Conservation (phyloP, 2,888 invertebrate genomes). For the Caenorhabditis macrosperma region DNA sequence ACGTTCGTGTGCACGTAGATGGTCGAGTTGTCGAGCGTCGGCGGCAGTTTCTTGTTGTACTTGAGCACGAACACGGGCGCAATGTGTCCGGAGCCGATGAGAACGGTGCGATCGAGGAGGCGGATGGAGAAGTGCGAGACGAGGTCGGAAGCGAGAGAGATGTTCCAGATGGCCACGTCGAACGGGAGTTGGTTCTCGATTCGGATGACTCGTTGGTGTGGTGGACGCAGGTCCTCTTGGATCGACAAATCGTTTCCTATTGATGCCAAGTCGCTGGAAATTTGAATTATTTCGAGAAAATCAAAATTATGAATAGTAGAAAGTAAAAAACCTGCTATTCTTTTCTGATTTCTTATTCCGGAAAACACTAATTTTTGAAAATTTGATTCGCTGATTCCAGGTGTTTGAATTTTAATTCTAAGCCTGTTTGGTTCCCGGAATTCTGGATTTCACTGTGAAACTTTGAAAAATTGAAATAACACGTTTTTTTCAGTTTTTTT, state of each 20-base stretch:
- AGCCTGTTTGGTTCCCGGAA: too few species aligned
- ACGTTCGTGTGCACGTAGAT: constrained; percentile 86
- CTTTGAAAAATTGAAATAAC: too few species aligned
- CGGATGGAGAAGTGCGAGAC: constrained; percentile 70
- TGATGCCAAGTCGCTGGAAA: constrained; percentile 54
- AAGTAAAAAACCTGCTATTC: too few species aligned
- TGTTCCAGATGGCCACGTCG: constrained; percentile 87
- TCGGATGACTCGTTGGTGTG: constrained; percentile 75
- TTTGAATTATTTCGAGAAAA: neutral
- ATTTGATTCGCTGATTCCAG: too few species aligned
- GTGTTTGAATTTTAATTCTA: too few species aligned
- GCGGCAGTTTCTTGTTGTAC: constrained; percentile 68
- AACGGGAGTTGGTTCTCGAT: constrained; percentile 87
- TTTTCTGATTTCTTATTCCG: too few species aligned
- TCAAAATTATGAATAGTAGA: neutral
- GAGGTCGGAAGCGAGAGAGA: constrained; percentile 85
- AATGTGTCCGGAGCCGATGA: constrained; percentile 67
- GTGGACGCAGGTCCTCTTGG: constrained; percentile 63
- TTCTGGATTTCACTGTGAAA: too few species aligned
- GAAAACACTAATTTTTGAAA: too few species aligned
- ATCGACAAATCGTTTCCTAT: constrained; percentile 66
- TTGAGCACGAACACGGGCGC: constrained; percentile 72
- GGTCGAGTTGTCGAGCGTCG: constrained; percentile 77
- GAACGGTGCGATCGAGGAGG: constrained; percentile 61
- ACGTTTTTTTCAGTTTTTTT: too few species aligned